phyloP scores from a whole-genome alignment of 2,797 vertebrate species.

The Gambusia yucatana region DNA sequence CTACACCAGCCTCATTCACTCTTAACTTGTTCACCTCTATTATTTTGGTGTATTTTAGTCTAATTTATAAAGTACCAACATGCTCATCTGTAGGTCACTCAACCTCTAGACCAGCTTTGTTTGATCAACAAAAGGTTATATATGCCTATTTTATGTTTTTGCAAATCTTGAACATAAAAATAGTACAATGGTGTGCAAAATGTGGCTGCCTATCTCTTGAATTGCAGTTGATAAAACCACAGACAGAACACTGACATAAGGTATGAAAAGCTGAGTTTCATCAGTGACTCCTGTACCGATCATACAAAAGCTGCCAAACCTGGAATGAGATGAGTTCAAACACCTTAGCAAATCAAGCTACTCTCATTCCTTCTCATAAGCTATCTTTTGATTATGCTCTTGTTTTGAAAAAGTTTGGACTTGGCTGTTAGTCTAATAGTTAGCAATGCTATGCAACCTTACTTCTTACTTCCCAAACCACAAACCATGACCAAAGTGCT shows the following conservation, averaged over 20 bases:
- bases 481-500: conserved; percentile 9
- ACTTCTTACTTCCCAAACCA: neutral
- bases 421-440: neutral
- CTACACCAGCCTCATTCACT: too few species aligned
- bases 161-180: neutral
- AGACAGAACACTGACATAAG: neutral
- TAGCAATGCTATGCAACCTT: conserved; percentile 7
- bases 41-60: neutral
- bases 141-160: neutral
- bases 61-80: neutral
- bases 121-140: neutral
- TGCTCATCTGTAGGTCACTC: neutral
- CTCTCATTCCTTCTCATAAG: neutral
- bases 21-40: neutral
- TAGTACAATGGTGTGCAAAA: neutral
- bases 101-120: neutral
- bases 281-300: neutral
- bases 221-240: neutral
- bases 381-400: neutral
- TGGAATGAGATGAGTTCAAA: neutral
- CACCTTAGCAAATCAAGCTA: neutral
- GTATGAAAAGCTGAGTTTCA: neutral
- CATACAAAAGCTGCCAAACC: neutral
- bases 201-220: neutral
- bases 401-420: neutral